These are phyloP conservation scores for Champsocephalus esox DNA, from an alignment of 2,797 vertebrate genomes.

Conservation along the genomic window DNA sequence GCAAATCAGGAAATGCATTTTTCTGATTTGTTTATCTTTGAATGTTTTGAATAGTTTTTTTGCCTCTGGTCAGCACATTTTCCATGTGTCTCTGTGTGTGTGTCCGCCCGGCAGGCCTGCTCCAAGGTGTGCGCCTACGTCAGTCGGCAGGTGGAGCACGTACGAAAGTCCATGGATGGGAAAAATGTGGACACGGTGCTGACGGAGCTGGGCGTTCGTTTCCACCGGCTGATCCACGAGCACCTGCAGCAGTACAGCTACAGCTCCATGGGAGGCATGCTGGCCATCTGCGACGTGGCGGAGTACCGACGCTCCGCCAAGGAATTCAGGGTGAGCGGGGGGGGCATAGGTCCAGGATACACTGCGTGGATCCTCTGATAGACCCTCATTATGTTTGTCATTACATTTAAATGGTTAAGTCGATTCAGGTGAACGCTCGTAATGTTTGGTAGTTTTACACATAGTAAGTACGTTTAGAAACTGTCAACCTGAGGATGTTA, in stretches of 20 bases:
- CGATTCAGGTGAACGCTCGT: conserved; percentile 15
- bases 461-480: neutral
- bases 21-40: conserved; percentile 13
- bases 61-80: neutral
- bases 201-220: conserved; percentile 95
- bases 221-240: conserved; percentile 97
- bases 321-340: conserved; percentile 92
- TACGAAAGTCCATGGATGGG: conserved; percentile 97
- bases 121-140: conserved; percentile 96
- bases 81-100: conserved; percentile 17
- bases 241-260: conserved; percentile 98
- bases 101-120: conserved; percentile 88
- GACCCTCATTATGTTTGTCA: conserved; percentile 10
- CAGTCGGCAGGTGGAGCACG: conserved; percentile 96
- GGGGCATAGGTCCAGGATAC: conserved; percentile 52
- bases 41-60: neutral
- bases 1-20: conserved; percentile 18
- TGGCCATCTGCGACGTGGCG: conserved; percentile 98
- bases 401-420: conserved; percentile 8
- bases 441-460: neutral
- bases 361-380: conserved; percentile 26
- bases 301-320: conserved; percentile 98
- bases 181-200: conserved; percentile 98
- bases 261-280: conserved; percentile 99
- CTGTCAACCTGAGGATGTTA: neutral